Evolutionary conservation across 2,888 invertebrate genomes (phyloP).

Genomic region (Ichneumon xanthorius): DNA sequence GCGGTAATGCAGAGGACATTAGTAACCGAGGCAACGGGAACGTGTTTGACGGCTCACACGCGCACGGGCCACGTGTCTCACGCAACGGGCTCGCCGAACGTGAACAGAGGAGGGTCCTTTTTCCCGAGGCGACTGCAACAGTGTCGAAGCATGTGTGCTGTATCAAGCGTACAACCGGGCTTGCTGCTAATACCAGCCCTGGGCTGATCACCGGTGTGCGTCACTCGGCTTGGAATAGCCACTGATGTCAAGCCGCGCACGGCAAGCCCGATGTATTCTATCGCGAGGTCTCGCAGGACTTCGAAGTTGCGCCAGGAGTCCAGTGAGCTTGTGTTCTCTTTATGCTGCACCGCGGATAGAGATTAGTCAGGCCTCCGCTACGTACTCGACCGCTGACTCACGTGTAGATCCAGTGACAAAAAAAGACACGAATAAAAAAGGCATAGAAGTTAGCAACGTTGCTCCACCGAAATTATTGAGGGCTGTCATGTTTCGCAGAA

Average conservation of each 20-base stretch:
- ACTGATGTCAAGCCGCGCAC: constrained; percentile 81
- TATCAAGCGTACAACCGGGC: background rate
- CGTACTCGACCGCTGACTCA: constrained; percentile 42
- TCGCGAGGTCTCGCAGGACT: constrained; percentile 50
- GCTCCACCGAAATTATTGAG: too few relatives aligned
- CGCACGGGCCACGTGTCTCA: constrained; percentile 43
- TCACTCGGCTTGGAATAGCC: constrained; percentile 83
- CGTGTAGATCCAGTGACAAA: constrained; percentile 19
- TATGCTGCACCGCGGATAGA: background rate
- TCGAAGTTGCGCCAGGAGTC: constrained; percentile 30
- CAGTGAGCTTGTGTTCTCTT: constrained; percentile 14
- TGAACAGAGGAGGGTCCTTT: constrained; percentile 13
- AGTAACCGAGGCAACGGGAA: constrained; percentile 3
- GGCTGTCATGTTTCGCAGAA: too few relatives aligned
- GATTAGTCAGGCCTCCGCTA: background rate
- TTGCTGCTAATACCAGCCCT: constrained; percentile 24
- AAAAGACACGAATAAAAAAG: constrained; percentile 15
- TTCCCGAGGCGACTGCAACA: constrained; percentile 9
- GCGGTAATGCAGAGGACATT: background rate
- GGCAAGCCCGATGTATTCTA: constrained; percentile 35
- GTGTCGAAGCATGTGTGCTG: background rate
- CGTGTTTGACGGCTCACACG: background rate
- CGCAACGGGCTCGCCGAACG: constrained; percentile 30
- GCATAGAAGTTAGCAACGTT: too few relatives aligned
- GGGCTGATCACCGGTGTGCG: constrained; percentile 74